Percentiles rank a stretch among this genome's conserved stretches.
Evolutionary conservation across 2,797 vertebrate genomes (phyloP).

Genomic region (Melanotaenia maccullochi): DNA sequence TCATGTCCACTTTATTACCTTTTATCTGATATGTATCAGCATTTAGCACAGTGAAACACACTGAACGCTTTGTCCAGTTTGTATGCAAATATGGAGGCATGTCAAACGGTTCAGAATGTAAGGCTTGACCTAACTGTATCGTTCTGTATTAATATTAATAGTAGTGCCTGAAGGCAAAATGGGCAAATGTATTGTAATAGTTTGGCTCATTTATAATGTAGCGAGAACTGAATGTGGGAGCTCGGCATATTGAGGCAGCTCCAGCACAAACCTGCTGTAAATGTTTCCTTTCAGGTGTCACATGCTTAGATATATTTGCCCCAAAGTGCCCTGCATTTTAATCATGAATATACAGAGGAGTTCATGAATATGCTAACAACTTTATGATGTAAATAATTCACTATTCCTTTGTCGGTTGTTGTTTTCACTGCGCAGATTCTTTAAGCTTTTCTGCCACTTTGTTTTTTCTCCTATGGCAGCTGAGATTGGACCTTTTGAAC

Average conservation of each 20-base stretch:
- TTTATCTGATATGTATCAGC: slow-evolving; percentile 10
- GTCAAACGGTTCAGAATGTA: slow-evolving; percentile 9
- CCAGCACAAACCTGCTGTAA: neutral
- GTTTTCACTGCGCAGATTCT: slow-evolving; percentile 9
- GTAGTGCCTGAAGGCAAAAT: neutral
- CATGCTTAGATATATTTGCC: neutral
- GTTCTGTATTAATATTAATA: slow-evolving; percentile 33
- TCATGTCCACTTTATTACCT: slow-evolving; percentile 18
- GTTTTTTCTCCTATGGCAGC: slow-evolving; percentile 14
- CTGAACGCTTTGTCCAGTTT: slow-evolving; percentile 18
- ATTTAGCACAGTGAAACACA: slow-evolving; percentile 16
- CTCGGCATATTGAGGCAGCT: neutral
- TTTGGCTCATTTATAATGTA: slow-evolving; percentile 26
- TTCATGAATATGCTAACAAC: slow-evolving; percentile 60
- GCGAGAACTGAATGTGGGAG: slow-evolving; percentile 7
- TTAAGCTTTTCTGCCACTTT: slow-evolving; percentile 1
- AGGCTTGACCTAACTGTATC: slow-evolving; percentile 22
- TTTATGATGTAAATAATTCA: slow-evolving; percentile 62
- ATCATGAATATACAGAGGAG: slow-evolving; percentile 46
- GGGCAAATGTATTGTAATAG: slow-evolving; percentile 18
- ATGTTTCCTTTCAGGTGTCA: neutral
- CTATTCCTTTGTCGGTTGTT: slow-evolving; percentile 35
- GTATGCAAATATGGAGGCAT: slow-evolving; percentile 38
- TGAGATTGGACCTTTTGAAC: neutral
- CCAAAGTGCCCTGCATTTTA: slow-evolving; percentile 19